Percentiles rank a stretch among this genome's conserved stretches.
These are phyloP conservation scores for Nematostella vectensis DNA, from an alignment of 92 coral and sea anemone genomes.

Conservation along the genomic window DNA sequence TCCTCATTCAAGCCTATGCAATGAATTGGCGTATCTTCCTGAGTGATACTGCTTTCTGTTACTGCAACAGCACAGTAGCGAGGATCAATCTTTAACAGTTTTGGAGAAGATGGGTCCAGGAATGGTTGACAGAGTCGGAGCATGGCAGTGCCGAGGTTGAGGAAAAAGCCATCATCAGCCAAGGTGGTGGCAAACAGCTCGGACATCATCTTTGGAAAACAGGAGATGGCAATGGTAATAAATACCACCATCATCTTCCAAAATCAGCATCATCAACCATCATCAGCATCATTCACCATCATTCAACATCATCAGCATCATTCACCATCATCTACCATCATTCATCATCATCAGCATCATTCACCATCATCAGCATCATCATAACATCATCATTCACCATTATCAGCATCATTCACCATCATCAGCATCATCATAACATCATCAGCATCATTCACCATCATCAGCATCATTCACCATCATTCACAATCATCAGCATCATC, in stretches of 20 bases:
- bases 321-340: neutral
- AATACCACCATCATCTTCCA: neutral
- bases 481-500: too few species aligned
- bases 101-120: conserved; percentile 66
- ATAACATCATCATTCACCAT: too few species aligned
- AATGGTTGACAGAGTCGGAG: conserved; percentile 77
- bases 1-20: conserved; percentile 72
- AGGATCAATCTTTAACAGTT: conserved; percentile 77
- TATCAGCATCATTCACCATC: too few species aligned
- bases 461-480: too few species aligned
- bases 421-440: too few species aligned
- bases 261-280: too few species aligned
- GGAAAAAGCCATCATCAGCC: conserved; percentile 91
- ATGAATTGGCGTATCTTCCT: conserved; percentile 51
- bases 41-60: conserved; percentile 30
- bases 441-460: too few species aligned
- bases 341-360: too few species aligned
- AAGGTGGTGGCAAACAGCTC: conserved; percentile 56
- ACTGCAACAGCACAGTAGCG: conserved; percentile 67
- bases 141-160: conserved; percentile 75
- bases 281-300: too few species aligned
- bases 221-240: neutral
- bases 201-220: conserved; percentile 63
- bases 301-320: neutral
- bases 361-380: too few species aligned